These are phyloP conservation scores for Petrocephalus zakoni DNA, from an alignment of 2,113 vertebrate genomes.

Conservation along the genomic window DNA sequence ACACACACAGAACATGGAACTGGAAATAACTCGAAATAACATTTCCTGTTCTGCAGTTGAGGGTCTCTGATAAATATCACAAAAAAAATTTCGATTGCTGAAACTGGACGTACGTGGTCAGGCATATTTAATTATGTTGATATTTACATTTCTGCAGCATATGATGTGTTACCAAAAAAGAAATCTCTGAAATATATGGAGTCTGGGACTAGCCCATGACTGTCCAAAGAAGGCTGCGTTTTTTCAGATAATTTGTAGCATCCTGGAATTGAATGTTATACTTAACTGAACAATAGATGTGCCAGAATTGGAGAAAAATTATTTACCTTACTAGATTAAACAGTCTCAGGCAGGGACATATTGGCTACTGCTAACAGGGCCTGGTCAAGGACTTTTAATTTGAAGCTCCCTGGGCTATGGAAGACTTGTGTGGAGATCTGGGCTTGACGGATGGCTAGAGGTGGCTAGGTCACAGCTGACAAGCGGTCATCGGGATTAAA, in stretches of 20 bases:
- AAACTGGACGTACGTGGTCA: background rate
- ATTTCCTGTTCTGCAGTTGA: background rate
- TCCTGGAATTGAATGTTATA: background rate
- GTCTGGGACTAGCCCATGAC: background rate
- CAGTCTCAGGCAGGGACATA: background rate
- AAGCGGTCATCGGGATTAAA: background rate
- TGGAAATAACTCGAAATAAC: background rate
- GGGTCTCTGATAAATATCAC: background rate
- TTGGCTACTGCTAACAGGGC: background rate
- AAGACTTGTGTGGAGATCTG: background rate
- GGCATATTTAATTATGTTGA: background rate
- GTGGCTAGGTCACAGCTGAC: conserved; percentile 7
- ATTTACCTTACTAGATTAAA: background rate
- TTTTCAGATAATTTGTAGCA: background rate
- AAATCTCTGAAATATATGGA: too few species aligned
- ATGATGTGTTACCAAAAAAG: background rate
- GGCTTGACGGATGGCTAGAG: conserved; percentile 5
- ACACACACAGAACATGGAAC: background rate
- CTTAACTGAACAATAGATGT: background rate
- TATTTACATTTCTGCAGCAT: background rate
- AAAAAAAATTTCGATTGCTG: background rate
- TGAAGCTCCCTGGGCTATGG: background rate
- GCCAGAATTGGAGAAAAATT: background rate
- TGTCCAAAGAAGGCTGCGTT: background rate
- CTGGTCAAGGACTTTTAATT: background rate